Percentiles rank a stretch among this genome's conserved stretches.
Evolutionary conservation across 2,888 invertebrate genomes (phyloP).

Genomic region (Pherbina coryleti): DNA sequence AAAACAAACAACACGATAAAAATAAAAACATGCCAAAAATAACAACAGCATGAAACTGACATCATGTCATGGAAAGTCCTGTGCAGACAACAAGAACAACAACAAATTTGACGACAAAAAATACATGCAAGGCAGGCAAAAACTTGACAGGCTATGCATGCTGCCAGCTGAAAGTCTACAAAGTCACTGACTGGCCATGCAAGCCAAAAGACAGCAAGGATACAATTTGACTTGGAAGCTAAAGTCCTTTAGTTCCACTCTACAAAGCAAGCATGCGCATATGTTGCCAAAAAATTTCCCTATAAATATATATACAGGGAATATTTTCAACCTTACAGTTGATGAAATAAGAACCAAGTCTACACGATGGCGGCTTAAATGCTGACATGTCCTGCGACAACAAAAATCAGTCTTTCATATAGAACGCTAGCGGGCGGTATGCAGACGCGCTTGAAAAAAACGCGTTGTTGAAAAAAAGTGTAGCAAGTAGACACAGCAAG

Average conservation of each 20-base stretch:
- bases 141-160: not conserved
- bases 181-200: not conserved
- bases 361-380: conserved; percentile 25
- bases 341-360: not conserved
- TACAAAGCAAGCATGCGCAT: conserved; percentile 22
- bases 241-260: conserved; percentile 36
- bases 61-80: not conserved
- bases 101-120: too few relatives aligned
- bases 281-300: conserved; percentile 19
- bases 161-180: not conserved
- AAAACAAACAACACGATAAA: too few relatives aligned
- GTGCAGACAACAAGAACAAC: not conserved
- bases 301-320: not conserved
- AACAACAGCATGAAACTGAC: too few relatives aligned
- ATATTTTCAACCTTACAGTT: not conserved
- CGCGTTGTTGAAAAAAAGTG: not conserved
- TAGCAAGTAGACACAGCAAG: too few relatives aligned
- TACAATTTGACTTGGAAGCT: not conserved
- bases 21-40: too few relatives aligned
- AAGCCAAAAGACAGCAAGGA: not conserved
- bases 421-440: conserved; percentile 62
- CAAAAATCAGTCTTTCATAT: conserved; percentile 61
- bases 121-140: not conserved
- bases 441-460: conserved; percentile 57
- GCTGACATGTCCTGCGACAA: conserved; percentile 43